Base-by-base conservation (phyloP, 2,888 invertebrate genomes). In the Meghimatium bilineatum region DNA sequence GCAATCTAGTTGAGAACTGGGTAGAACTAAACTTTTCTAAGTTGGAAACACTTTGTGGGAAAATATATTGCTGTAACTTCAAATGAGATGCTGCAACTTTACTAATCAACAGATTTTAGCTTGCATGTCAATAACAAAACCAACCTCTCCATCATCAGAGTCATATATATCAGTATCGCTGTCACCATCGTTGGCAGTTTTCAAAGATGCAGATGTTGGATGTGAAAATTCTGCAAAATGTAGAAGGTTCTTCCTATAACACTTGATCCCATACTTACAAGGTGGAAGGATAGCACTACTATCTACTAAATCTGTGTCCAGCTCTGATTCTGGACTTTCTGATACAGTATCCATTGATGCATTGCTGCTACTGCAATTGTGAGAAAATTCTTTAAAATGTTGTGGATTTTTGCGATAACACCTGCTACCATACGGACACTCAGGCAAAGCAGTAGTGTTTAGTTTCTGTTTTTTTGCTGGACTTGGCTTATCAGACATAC, bases 171-270 rank as follows among this genome's bases (percentile, higher is more conserved):
- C 91, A n/a, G 91, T 91, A 72, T 90, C 90, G 86, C 87, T 86
- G 0, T 89, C 90, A 0, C 88, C 89, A 82, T 87, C 88, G 80
- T 87, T 88, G 14, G 72, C 86, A 23, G 81, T 78, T 23, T 52
- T 71, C 10, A 83, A 75, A 32, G 84, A 79, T 20, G 76, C 23
- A 20, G 60, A 77, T 0, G 89, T 89, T 10, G 92, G 92, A 77
- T 92, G 92, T 3, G 90, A 90, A 82, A 81, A 91, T 77, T 92
- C 91, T 5, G 91, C 91, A 87, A 90, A 92, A 82, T 92, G 92
- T 74, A 92, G 83, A 56, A 91, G 80, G 82, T 92, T 92, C 85
- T 91, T 92, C 20, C 92, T 85, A 86, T 91, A 91, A 76, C 92
- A 92, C 23, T 87, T 89, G 1, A 89, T 90, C 3, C 92, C 92